These are phyloP conservation scores for Opisthograptis luteolata DNA, from an alignment of 2,888 invertebrate species.

Conservation along the genomic window DNA sequence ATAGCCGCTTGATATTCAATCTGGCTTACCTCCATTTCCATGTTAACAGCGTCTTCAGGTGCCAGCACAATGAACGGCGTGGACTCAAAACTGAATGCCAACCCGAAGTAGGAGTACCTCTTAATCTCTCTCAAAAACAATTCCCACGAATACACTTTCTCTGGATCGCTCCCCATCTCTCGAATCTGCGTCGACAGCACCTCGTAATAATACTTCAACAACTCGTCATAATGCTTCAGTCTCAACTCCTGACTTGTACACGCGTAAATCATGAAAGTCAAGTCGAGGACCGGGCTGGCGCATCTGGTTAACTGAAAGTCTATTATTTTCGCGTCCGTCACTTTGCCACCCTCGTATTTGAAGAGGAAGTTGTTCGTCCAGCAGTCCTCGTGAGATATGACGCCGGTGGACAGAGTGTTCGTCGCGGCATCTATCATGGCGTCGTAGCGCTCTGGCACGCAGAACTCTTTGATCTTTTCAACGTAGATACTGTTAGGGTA, in stretches of 20 bases:
- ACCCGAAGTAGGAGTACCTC: constrained; percentile 82
- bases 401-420: constrained; percentile 69
- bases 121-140: constrained; percentile 82
- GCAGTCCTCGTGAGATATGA: constrained; percentile 88
- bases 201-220: constrained; percentile 85
- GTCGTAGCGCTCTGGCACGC: constrained; percentile 78
- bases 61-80: constrained; percentile 83
- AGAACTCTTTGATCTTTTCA: constrained; percentile 80
- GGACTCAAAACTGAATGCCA: constrained; percentile 85
- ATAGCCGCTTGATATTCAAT: too few species aligned
- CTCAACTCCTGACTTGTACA: constrained; percentile 86
- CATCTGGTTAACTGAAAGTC: constrained; percentile 88
- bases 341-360: constrained; percentile 56
- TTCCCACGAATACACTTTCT: constrained; percentile 78
- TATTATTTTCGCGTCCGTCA: constrained; percentile 83
- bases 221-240: constrained; percentile 81
- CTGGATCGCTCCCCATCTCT: constrained; percentile 85
- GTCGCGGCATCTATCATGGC: constrained; percentile 73
- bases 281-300: constrained; percentile 83
- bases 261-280: constrained; percentile 81
- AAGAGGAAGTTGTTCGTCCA: constrained; percentile 91
- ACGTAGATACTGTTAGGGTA: constrained; percentile 85
- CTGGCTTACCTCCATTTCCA: constrained; percentile 81
- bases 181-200: constrained; percentile 80
- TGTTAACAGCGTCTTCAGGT: constrained; percentile 83